These are phyloP conservation scores for Melanotaenia boesemani DNA, from an alignment of 2,797 vertebrate genomes.

Conservation along the genomic window DNA sequence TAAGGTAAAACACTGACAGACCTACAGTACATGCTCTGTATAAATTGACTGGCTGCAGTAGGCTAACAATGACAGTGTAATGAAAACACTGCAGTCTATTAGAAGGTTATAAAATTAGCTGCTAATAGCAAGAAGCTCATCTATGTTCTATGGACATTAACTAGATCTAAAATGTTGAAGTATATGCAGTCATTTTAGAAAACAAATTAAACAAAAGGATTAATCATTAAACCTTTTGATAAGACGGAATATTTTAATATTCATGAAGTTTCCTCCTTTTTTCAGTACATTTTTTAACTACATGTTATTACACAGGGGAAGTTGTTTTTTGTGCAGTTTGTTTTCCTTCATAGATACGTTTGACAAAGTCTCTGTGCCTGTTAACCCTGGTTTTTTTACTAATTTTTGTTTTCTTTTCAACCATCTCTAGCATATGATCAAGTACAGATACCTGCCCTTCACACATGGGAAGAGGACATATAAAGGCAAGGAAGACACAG, in stretches of 20 bases:
- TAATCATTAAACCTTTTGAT: background rate
- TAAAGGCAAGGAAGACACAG: constrained; percentile 97
- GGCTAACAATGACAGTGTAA: background rate
- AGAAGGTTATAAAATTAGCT: background rate
- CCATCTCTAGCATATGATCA: constrained; percentile 95
- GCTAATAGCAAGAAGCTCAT: background rate
- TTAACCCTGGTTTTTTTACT: background rate
- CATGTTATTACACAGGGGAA: background rate
- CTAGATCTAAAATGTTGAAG: background rate
- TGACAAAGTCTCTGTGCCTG: background rate
- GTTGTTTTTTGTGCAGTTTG: background rate
- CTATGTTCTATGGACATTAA: background rate
- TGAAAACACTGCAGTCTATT: constrained; percentile 3
- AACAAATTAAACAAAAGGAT: background rate
- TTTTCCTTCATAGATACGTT: background rate
- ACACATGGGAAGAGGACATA: constrained; percentile 99
- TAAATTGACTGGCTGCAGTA: background rate
- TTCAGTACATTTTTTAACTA: background rate
- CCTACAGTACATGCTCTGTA: background rate
- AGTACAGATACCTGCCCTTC: constrained; percentile 99
- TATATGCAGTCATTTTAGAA: background rate
- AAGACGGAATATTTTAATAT: background rate
- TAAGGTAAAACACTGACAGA: constrained; percentile 85
- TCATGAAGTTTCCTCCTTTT: background rate
- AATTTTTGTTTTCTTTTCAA: constrained; percentile 48